phyloP scores from a whole-genome alignment of 2,888 invertebrate species.

The Nephrotoma flavescens region DNA sequence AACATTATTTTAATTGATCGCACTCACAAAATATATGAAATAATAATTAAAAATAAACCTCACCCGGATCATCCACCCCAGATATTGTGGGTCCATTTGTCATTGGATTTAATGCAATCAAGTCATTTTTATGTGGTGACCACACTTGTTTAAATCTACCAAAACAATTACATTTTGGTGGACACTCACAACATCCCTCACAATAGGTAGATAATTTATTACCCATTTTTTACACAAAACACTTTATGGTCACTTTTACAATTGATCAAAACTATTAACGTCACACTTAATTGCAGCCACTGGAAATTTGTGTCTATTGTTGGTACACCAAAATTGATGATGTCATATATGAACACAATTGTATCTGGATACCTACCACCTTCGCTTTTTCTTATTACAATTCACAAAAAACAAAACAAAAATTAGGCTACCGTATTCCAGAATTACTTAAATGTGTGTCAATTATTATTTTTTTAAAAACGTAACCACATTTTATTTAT shows the following conservation, averaged over 20 bases:
- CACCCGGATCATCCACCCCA: not conserved
- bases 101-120: not conserved
- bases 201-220: not conserved
- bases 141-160: conserved; percentile 5
- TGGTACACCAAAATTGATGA: not conserved
- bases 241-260: not conserved
- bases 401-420: not conserved
- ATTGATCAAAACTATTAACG: not conserved
- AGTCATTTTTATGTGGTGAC: not conserved
- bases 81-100: not conserved
- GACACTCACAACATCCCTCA: not conserved
- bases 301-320: not conserved
- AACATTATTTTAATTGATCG: not conserved
- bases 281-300: not conserved
- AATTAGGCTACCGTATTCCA: not conserved
- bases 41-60: not conserved
- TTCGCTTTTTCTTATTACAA: not conserved
- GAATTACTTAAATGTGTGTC: not conserved
- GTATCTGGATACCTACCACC: not conserved
- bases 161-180: not conserved
- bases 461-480: not conserved
- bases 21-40: not conserved
- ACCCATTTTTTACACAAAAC: not conserved
- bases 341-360: not conserved
- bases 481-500: not conserved